Evolutionary conservation across 2,113 vertebrate species (phyloP), one percentile per base, ranked within the genome.

Genomic region (Cyprinodon brontotheroides): DNA sequence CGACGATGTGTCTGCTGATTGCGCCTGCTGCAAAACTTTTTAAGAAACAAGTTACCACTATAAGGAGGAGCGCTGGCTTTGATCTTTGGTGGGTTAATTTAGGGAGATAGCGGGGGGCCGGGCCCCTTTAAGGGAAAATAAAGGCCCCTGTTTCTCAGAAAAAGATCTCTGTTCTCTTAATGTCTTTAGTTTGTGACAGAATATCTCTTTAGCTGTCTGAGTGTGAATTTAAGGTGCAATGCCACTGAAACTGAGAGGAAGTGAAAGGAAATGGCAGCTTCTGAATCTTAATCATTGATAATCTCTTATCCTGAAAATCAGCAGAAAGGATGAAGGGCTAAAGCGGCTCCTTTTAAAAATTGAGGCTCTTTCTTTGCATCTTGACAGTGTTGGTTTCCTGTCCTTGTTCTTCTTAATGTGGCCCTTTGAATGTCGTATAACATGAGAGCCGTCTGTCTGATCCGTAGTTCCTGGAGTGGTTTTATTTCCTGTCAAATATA

Each of bases 401-500:
- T 3, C 36, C 29, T 15, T 11, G 9, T 47, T 59, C 8, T 62
- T 63, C 37, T 66, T 68, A 37, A 67, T 70, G 40, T 39, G 20
- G 17, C 20, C 0, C 29, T 67, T 70, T 71, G 12, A 61, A 20
- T 61, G 11, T 74, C 41, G 70, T 63, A 61, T 50, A 6, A 6
- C 41, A 41, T 4, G 41, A 41, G 61, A 29, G 47, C 47, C 10
- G 61, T 81, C 72, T 22, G 61, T 82, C 79, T 80, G 77, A 50
- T 60, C 20, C 62, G 79, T 73, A 60, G 71, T 84, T 81, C 73
- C 62, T 77, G 61, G 15, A 78, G 74, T 62, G 71, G 72, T 67
- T 64, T 80, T 81, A 86, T 74, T 70, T 88, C 76, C 81, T 81
- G 73, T 85, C 87, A 83, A 36, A 80, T 80, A 77, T 87, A 77